Percentiles rank a stretch among this genome's conserved stretches.
Evolutionary conservation across 2,113 vertebrate genomes (phyloP).

Genomic region (Melierax canorus): DNA sequence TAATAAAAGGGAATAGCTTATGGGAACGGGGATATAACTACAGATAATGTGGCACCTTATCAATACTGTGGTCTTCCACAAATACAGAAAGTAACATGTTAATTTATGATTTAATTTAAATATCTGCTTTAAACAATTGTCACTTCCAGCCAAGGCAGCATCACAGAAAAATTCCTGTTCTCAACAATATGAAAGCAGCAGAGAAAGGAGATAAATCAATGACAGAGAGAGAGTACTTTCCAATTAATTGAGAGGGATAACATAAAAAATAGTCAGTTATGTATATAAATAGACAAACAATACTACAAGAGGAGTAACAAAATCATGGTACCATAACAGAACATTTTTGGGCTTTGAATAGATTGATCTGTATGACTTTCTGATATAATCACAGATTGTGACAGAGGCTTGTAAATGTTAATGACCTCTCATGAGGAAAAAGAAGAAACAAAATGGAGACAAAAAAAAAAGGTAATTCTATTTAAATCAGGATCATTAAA

Average conservation of each 20-base stretch:
- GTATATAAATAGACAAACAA: neutral
- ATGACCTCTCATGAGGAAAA: neutral
- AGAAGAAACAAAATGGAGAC: neutral
- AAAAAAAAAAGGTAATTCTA: neutral
- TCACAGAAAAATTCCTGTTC: neutral
- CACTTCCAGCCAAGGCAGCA: neutral
- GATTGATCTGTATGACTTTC: neutral
- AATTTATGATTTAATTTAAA: neutral
- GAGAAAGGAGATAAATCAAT: neutral
- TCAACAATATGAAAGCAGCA: neutral
- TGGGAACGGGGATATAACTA: neutral
- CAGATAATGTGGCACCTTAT: neutral
- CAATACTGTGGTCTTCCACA: neutral
- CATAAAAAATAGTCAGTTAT: neutral
- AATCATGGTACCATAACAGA: neutral
- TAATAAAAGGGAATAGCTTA: neutral
- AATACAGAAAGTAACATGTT: neutral
- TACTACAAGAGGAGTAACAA: neutral
- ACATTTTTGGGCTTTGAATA: neutral
- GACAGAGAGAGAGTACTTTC: neutral
- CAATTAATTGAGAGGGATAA: neutral
- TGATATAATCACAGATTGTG: neutral
- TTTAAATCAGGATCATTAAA: neutral
- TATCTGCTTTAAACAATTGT: neutral
- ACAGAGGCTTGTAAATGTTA: neutral